A percentile compares a stretch with the other conserved stretches of the same genome.
These are phyloP conservation scores for Sphecodes monilicornis DNA, from an alignment of 2,888 invertebrate species.

Conservation along the genomic window DNA sequence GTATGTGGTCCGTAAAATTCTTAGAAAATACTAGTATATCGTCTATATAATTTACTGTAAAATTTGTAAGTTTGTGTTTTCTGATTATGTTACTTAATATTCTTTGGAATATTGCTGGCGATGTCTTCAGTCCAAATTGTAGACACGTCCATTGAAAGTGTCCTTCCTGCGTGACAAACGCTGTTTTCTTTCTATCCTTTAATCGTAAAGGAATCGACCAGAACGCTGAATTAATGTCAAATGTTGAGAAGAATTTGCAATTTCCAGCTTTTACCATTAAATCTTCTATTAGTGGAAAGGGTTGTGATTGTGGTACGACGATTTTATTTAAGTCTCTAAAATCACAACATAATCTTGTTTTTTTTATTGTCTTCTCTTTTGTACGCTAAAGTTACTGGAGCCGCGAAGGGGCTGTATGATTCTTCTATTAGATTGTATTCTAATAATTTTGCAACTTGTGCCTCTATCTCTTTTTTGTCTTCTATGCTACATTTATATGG, in stretches of 20 bases:
- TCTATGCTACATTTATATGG: neutral
- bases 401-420: neutral
- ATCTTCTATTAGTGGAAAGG: too few relatives aligned
- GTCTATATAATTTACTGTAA: neutral
- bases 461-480: neutral
- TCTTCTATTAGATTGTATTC: neutral
- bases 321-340: too few relatives aligned
- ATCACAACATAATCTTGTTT: constrained; percentile 16
- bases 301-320: too few relatives aligned
- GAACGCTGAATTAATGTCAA: constrained; percentile 72
- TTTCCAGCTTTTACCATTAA: too few relatives aligned
- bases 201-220: constrained; percentile 67
- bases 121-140: constrained; percentile 65
- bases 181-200: constrained; percentile 65
- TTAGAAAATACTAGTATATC: constrained; percentile 38
- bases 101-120: constrained; percentile 53
- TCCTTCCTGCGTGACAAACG: constrained; percentile 53
- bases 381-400: neutral
- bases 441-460: too few relatives aligned
- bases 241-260: too few relatives aligned
- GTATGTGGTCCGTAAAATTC: too few relatives aligned
- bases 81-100: constrained; percentile 43
- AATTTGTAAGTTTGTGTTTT: constrained; percentile 37
- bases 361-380: neutral
- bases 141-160: constrained; percentile 56